Evolutionary conservation across 2,888 invertebrate species (phyloP).

Genomic region (Agonopterix alstromeriana): DNA sequence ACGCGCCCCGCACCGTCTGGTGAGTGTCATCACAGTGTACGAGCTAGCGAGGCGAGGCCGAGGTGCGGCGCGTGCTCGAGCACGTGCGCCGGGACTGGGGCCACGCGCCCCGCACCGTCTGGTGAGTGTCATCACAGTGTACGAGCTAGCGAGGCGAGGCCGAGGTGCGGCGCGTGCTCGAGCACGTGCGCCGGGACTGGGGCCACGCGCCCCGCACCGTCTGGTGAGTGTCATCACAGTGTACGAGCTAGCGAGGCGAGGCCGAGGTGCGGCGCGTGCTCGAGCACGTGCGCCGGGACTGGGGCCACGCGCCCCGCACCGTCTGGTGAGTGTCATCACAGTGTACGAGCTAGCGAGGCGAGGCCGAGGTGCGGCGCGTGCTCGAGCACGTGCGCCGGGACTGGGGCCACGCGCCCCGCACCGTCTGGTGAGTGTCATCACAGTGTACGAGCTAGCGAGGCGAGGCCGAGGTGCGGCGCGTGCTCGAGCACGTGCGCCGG

Average conservation of each 20-base stretch:
- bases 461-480: slow-evolving; percentile 16
- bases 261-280: slow-evolving; percentile 18
- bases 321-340: slow-evolving; percentile 34
- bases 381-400: slow-evolving; percentile 27
- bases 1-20: slow-evolving; percentile 52
- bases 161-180: slow-evolving; percentile 18
- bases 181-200: slow-evolving; percentile 40
- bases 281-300: slow-evolving; percentile 31
- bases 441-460: too few species aligned
- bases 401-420: slow-evolving; percentile 57
- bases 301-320: slow-evolving; percentile 54
- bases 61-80: slow-evolving; percentile 17
- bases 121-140: slow-evolving; percentile 28
- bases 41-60: slow-evolving; percentile 4
- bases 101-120: slow-evolving; percentile 48
- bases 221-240: slow-evolving; percentile 30
- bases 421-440: slow-evolving; percentile 37
- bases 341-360: neutral
- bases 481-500: slow-evolving; percentile 19
- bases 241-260: slow-evolving; percentile 1
- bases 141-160: neutral
- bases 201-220: slow-evolving; percentile 50
- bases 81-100: slow-evolving; percentile 47
- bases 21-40: slow-evolving; percentile 14
- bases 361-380: slow-evolving; percentile 15